Evolutionary conservation across 2,797 vertebrate genomes (phyloP).

Genomic region (Coreius guichenoti): DNA sequence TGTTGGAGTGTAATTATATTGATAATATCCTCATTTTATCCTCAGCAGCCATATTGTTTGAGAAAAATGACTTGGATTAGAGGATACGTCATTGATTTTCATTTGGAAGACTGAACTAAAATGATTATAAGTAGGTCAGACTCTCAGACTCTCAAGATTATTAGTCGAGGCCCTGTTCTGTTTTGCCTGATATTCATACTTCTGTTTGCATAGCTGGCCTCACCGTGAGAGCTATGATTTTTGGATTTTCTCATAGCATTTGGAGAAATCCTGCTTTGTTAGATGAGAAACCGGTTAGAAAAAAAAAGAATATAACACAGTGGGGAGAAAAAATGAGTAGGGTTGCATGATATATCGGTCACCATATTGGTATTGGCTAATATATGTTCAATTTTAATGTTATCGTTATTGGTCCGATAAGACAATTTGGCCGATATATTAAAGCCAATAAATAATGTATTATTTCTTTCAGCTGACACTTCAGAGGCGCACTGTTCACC

Average conservation of each 20-base stretch:
- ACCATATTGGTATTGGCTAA: no score
- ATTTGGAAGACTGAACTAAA: conserved; percentile 15
- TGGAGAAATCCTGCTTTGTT: neutral
- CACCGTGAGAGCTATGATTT: conserved; percentile 2
- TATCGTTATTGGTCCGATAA: no score
- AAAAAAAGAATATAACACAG: neutral
- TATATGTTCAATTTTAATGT: no score
- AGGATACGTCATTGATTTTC: neutral
- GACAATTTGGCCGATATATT: no score
- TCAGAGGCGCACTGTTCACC: no score
- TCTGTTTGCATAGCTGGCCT: conserved; percentile 41
- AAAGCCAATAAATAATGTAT: no score
- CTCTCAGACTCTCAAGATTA: neutral
- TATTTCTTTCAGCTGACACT: no score
- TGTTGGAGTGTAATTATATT: neutral
- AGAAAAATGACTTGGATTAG: neutral
- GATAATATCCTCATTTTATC: neutral
- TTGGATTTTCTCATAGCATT: conserved; percentile 2
- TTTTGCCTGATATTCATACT: neutral
- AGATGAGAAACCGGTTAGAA: neutral
- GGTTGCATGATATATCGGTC: no score
- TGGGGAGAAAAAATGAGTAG: no score
- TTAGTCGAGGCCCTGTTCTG: neutral
- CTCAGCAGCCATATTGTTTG: neutral
- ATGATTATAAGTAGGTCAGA: conserved; percentile 30